Evolutionary conservation across 2,797 vertebrate species (phyloP).

Genomic region (Brachyrhaphis roseni): DNA sequence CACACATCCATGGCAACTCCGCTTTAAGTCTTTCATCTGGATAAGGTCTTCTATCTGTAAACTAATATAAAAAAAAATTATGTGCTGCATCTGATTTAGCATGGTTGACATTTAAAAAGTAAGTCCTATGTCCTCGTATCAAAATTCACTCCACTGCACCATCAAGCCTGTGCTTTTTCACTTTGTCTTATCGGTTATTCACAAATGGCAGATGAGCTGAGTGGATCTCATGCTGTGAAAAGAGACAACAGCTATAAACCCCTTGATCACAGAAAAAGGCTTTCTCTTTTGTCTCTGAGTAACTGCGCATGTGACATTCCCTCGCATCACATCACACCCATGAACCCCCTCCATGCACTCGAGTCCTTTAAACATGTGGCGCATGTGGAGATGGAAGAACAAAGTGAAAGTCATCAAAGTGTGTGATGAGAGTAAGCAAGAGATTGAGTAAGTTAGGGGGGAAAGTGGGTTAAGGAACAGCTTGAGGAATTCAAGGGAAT

Average conservation of each 20-base stretch:
- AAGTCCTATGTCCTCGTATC: slow-evolving; percentile 57
- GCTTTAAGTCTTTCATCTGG: slow-evolving; percentile 34
- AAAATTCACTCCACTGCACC: slow-evolving; percentile 26
- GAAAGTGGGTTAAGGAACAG: slow-evolving; percentile 14
- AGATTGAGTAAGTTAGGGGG: not conserved
- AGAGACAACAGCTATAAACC: slow-evolving; percentile 51
- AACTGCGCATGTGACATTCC: slow-evolving; percentile 7
- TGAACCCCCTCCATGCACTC: slow-evolving; percentile 20
- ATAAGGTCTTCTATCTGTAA: slow-evolving; percentile 35
- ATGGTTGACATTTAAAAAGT: slow-evolving; percentile 60
- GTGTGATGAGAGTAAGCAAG: slow-evolving; percentile 12
- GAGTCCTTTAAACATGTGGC: slow-evolving; percentile 31
- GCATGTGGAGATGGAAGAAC: slow-evolving; percentile 31
- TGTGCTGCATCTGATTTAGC: slow-evolving; percentile 42
- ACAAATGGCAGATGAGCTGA: slow-evolving; percentile 65
- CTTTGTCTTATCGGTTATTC: slow-evolving; percentile 67
- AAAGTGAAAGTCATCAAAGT: slow-evolving; percentile 18
- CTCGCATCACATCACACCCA: not conserved
- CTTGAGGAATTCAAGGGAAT: not conserved
- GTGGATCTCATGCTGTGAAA: slow-evolving; percentile 56
- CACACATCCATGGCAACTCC: slow-evolving; percentile 3
- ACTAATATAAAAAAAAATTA: slow-evolving; percentile 19
- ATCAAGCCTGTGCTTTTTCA: slow-evolving; percentile 45
- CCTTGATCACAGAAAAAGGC: slow-evolving; percentile 60
- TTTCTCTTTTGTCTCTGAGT: slow-evolving; percentile 40